Evolutionary conservation across 2,888 invertebrate genomes (phyloP), one percentile per base, ranked within the genome.

Genomic region (Leistus spinibarbis): DNA sequence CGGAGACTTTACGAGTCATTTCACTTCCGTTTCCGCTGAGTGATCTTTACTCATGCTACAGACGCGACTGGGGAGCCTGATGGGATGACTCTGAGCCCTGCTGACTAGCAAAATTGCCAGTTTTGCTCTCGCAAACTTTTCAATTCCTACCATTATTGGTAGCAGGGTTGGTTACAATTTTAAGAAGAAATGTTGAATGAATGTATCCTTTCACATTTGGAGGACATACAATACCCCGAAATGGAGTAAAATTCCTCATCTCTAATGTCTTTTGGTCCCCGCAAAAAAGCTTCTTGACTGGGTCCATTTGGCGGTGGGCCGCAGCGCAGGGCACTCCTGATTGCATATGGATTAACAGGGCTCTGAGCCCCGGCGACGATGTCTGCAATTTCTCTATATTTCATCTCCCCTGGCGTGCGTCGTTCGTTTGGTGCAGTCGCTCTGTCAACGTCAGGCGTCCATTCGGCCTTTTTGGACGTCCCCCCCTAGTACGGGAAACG

Each of bases 1-100:
- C n/a, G n/a, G n/a, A n/a, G n/a, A n/a, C n/a, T 81, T 81, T 80
- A 81, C 80, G 81, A 79, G 78, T 81, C 81, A 81, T 81, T 81
- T 80, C 80, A 79, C 80, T 79, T 80, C 80, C 79, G 80, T 81
- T 80, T 81, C 80, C 80, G 80, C 79, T 78, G 80, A 79, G 79
- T 79, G 80, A 80, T 75, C 75, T 69, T 69, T 62, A 62, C 62
- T 60, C 74, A 68, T 72, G 72, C 72, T 66, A 62, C 73, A 73
- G 73, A 73, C 67, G 66, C 73, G 40, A 40, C 40, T 40, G 40
- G 40, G 10, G 7, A 10, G 5, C 40, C 10, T 40, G 10, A 40
- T 40, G 40, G 40, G 40, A 13, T 13, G 40, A n/a, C n/a, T n/a
- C n/a, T n/a, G n/a, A n/a, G n/a, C n/a, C n/a, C n/a, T n/a, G n/a